Evolutionary conservation across 2,888 invertebrate genomes (phyloP), one percentile per base, ranked within the genome.

Genomic region (Cerceris ruficornis): DNA sequence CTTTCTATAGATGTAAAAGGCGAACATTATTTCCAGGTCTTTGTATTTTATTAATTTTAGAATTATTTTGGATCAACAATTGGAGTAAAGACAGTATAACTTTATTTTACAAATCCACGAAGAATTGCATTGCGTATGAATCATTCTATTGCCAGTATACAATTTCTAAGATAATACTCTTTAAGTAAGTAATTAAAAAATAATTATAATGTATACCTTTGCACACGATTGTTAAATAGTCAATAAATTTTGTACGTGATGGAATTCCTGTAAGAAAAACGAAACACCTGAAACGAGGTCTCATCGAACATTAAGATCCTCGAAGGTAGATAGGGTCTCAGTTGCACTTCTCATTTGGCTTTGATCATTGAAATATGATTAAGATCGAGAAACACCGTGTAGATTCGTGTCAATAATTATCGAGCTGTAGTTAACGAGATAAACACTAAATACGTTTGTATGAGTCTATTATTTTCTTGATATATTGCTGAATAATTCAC

Each of bases 321-420:
- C 57, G 65, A 74, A 50, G 15, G 46, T 14, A 46, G 61, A 9
- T 62, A 69, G 57, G 52, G 69, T 66, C 69, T 61, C 43, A 74
- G 17, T 74, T 77, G 42, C 50, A 50, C 61, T 39, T 50, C 49
- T 57, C 73, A 52, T 42, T 42, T 57, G n/a, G 15, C 13, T 66
- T 54, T 50, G 60, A 73, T 68, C 72, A 11, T 68, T 65, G 60
- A 73, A 64, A 65, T 69, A 46, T 39, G 39, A 68, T 65, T 69
- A 42, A 55, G 54, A 73, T 73, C 64, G 68, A 60, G 69, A 54
- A 65, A 60, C 55, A 15, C 49, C 54, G n/a, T 59, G 17, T 15
- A 49, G 68, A 68, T 76, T 72, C 59, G 72, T 73, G 43, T 65
- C 64, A 73, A 60, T 57, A 64, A 65, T 65, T 68, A 14, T 54